phyloP scores from a whole-genome alignment of 2,113 vertebrate genomes.

The Opisthocomus hoazin region DNA sequence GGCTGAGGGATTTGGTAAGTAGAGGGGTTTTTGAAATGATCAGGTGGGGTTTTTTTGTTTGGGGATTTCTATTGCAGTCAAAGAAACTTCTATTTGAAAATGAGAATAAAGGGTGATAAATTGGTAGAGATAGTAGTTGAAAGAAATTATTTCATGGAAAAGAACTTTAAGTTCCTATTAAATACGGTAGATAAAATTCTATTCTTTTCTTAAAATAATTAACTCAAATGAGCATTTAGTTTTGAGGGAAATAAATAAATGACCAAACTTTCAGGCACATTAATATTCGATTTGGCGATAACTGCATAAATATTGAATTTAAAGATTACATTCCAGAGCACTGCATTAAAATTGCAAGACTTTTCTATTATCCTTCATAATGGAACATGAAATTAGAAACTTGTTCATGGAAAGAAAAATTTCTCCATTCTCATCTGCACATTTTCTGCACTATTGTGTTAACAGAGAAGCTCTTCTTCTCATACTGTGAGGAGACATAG shows the following conservation, averaged over 20 bases:
- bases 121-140: not conserved
- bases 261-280: constrained; percentile 51
- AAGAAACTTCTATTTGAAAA: not conserved
- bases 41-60: not conserved
- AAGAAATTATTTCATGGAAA: not conserved
- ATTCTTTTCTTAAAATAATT: constrained; percentile 62
- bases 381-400: constrained; percentile 70
- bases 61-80: not conserved
- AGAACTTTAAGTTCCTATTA: not conserved
- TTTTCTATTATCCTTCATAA: constrained; percentile 64
- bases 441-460: not conserved
- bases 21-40: not conserved
- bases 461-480: not conserved
- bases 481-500: not conserved
- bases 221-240: constrained; percentile 37
- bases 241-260: constrained; percentile 68
- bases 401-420: constrained; percentile 40
- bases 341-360: constrained; percentile 74
- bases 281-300: constrained; percentile 76
- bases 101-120: not conserved
- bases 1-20: not conserved
- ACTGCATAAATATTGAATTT: constrained; percentile 74
- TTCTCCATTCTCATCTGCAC: not conserved
- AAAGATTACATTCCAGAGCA: constrained; percentile 63
- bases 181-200: not conserved